These are phyloP conservation scores for Bombyx mori DNA, from an alignment of 1,140 invertebrate species.

Conservation along the genomic window ASM3026992v2 NC_085134.1:9143501-9144000, in stretches of 20 bases:
- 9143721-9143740: slow-evolving; percentile 4
- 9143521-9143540: not conserved
- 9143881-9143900: not conserved
- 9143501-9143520: not conserved
- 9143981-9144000: not conserved
- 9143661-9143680: not conserved
- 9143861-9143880: not conserved
- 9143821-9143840: not conserved
- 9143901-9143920: slow-evolving; percentile 14
- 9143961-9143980: not conserved
- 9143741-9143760: slow-evolving; percentile 6
- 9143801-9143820: slow-evolving; percentile 6
- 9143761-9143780: slow-evolving; percentile 2
- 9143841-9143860: not conserved
- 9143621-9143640: not conserved
- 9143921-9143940: slow-evolving; percentile 6
- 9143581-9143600: not conserved
- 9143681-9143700: not conserved
- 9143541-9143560: not conserved
- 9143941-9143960: not conserved
- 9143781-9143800: slow-evolving; percentile 1
- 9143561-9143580: not conserved
- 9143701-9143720: not conserved
- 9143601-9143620: slow-evolving; percentile 1
- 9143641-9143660: not conserved